Evolutionary conservation across 1,140 invertebrate species (phyloP).

Genomic region (Aphis gossypii): DNA sequence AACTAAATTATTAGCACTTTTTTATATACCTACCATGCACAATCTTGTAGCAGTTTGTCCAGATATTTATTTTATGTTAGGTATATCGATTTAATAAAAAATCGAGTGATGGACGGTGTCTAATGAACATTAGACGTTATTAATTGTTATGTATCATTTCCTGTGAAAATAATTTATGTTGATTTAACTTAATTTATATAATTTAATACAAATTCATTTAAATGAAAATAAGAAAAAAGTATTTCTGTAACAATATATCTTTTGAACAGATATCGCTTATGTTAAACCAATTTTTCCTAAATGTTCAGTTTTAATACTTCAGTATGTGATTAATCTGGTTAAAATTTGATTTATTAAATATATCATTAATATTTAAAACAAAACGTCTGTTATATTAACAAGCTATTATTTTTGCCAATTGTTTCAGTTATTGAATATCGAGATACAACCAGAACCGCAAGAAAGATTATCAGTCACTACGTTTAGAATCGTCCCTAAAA

Average conservation of each 20-base stretch:
- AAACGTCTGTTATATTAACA: not conserved
- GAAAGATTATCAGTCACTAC: not conserved
- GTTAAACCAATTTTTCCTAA: not conserved
- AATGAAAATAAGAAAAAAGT: not conserved
- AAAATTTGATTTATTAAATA: not conserved
- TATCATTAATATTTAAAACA: not conserved
- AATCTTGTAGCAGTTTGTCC: not conserved
- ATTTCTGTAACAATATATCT: not conserved
- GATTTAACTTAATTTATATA: not conserved
- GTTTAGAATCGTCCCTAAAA: slow-evolving; percentile 29
- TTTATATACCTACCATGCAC: not conserved
- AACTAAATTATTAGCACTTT: not conserved
- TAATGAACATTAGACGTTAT: not conserved
- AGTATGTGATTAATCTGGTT: not conserved
- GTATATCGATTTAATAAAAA: not conserved
- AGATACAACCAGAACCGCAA: slow-evolving; percentile 38
- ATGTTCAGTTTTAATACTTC: not conserved
- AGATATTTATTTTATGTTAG: not conserved
- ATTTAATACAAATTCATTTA: not conserved
- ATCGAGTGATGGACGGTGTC: too few relatives aligned
- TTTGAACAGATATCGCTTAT: not conserved
- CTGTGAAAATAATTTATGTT: not conserved
- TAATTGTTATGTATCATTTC: not conserved
- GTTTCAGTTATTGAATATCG: slow-evolving; percentile 42
- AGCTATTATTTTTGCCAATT: not conserved